Conservation (phyloP, 53 echinoderm and acorn worm species). For the Pentamera pediparva region DNA sequence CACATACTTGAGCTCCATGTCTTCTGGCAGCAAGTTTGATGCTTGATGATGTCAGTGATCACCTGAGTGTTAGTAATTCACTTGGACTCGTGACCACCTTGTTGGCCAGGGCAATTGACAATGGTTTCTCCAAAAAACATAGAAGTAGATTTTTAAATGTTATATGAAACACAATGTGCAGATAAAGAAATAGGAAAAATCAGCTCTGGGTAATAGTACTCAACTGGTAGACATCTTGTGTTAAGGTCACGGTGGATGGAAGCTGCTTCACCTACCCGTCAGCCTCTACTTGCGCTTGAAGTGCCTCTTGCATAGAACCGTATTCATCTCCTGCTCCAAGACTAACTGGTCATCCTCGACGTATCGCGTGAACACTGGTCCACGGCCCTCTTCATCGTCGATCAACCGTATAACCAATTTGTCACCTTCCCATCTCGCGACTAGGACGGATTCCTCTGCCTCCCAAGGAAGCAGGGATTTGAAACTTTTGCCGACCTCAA, state of each 20-base stretch:
- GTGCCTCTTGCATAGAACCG: conserved; percentile 53
- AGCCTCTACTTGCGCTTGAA: conserved; percentile 40
- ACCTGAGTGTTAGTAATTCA: too few species aligned
- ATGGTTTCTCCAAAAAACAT: too few species aligned
- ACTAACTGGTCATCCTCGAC: conserved; percentile 58
- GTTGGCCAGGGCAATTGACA: too few species aligned
- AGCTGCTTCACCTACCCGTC: not conserved
- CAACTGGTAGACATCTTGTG: too few species aligned
- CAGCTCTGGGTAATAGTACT: too few species aligned
- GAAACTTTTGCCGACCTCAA: not conserved
- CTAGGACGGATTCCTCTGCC: conserved; percentile 51
- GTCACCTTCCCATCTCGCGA: conserved; percentile 29
- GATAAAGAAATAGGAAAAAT: too few species aligned
- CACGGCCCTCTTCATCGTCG: conserved; percentile 27
- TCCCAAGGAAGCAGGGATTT: conserved; percentile 24
- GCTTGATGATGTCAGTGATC: too few species aligned
- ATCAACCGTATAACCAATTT: conserved; percentile 62
- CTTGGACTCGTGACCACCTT: too few species aligned
- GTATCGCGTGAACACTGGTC: conserved; percentile 64
- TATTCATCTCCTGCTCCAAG: conserved; percentile 50
- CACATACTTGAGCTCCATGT: too few species aligned
- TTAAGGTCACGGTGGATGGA: not conserved
- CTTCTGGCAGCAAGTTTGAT: too few species aligned
- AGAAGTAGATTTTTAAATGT: too few species aligned
- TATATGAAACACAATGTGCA: too few species aligned